Base-by-base conservation (phyloP, 1,140 invertebrate genomes). In the Meloidogyne floridensis region DNA sequence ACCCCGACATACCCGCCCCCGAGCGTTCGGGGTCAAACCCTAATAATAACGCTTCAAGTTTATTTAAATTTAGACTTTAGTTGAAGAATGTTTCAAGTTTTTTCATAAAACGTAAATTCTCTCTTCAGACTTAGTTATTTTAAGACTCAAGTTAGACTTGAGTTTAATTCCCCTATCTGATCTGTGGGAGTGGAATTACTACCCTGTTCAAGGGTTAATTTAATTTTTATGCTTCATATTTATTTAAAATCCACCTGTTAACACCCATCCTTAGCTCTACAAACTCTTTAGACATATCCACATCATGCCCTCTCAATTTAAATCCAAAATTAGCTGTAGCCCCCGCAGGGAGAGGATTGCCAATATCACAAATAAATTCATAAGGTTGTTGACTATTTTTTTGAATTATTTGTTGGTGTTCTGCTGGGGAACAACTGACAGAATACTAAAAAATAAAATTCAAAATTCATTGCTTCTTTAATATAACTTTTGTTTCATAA, bases 301-400 rank as follows among this genome's bases (percentile, higher is more conserved):
- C 81, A 82, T 72, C 43, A 51, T 80, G 70, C 53, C 82, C 78
- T 74, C 86, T 84, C 18, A 89, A 56, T 78, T 84, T 83, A n/a
- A 90, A 80, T 6, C 84, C 87, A 81, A 86, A 87, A 54, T 80
- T 80, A 10, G 82, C 83, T n/a, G 75, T 70, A 74, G 85, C 86
- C 69, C 86, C 88, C 5, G 89, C 87, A 13, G 88, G 88, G 42
- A 90, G 82, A 56, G 89, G 88, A 79, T 89, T 89, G 15, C 87
- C 87, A 20, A 89, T 81, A 51, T 89, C 87, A 77, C 87, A 89
- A 56, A 85, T 82, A 69, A 89, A 87, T 20, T 81, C 75, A 47
- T 87, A 82, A 9, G 72, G 80, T 77, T 86, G 84, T 80, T 81
- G 69, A 76, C 77, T 80, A 72, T 82, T 87, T 77, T 80, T 87